Evolutionary conservation across 92 coral and sea anemone genomes (phyloP).

Genomic region (Diadumene lineata): DNA sequence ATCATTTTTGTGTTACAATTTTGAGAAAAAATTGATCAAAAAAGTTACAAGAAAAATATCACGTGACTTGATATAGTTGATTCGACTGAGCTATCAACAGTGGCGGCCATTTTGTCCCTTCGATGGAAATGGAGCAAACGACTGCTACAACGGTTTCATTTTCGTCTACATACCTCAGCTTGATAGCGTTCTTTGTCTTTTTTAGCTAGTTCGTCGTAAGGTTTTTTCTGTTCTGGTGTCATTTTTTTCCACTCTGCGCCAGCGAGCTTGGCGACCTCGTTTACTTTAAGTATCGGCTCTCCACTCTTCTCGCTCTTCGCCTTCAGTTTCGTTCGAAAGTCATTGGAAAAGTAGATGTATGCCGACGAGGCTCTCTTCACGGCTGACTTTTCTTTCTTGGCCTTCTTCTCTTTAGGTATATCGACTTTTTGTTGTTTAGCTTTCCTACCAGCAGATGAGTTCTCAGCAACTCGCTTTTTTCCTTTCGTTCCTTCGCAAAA

Average conservation of each 20-base stretch:
- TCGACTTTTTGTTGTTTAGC: slow-evolving; percentile 53
- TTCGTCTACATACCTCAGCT: slow-evolving; percentile 62
- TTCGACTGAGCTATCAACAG: neutral
- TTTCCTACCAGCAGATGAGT: slow-evolving; percentile 68
- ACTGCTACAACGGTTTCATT: slow-evolving; percentile 17
- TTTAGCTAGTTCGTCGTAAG: slow-evolving; percentile 63
- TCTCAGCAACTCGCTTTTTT: slow-evolving; percentile 87
- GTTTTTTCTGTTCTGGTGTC: slow-evolving; percentile 65
- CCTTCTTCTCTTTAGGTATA: slow-evolving; percentile 39
- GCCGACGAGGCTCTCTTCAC: slow-evolving; percentile 90
- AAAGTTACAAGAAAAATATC: slow-evolving; percentile 6
- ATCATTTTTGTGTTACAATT: neutral
- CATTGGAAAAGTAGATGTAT: slow-evolving; percentile 83
- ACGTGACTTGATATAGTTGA: slow-evolving; percentile 54
- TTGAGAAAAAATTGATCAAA: neutral
- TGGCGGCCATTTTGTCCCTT: slow-evolving; percentile 69
- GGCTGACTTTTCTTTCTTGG: slow-evolving; percentile 59
- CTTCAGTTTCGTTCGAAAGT: slow-evolving; percentile 73
- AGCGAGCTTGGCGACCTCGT: slow-evolving; percentile 93
- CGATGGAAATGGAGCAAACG: slow-evolving; percentile 21
- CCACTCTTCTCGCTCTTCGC: slow-evolving; percentile 70
- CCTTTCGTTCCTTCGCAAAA: slow-evolving; percentile 74
- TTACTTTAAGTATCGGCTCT: slow-evolving; percentile 74
- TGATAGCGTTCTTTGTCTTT: slow-evolving; percentile 72
- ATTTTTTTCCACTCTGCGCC: slow-evolving; percentile 85